Base-by-base conservation (phyloP, 2,797 vertebrate genomes). In the Macroramphosus scolopax region DNA sequence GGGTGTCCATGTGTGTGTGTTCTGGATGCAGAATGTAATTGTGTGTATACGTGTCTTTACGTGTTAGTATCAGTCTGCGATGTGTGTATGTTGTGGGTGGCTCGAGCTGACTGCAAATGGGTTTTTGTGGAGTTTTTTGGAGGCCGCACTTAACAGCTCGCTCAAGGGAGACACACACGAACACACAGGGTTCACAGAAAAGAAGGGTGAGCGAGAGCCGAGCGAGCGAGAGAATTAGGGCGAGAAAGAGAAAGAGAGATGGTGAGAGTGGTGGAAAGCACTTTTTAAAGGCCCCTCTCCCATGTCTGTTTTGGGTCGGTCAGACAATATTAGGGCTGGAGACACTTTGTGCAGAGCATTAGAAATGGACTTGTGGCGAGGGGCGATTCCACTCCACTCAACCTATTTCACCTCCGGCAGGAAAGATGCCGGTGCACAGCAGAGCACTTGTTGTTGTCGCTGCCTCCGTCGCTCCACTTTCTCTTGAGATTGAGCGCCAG, bases 61-160 rank as follows among this genome's bases (percentile, higher is more conserved):
- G 13, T 61, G 81, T 75, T 67, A 75, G 80, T 82, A 76, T 84
- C 68, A 83, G 58, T 61, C 61, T 80, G 72, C 61, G 30, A 55
- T 68, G 57, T 65, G 42, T 64, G 45, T 47, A 40, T 33, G 33
- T 77, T 74, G 81, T 79, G 82, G 43, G 43, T 31, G 72, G 65
- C 73, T 80, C 47, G 64, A 65, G 78, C 84, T 78, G 73, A 62
- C 87, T 83, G 85, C 81, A 87, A 87, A 87, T 81, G 81, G 79
- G 68, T 83, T 89, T 90, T 77, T 87, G 84, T 89, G 76, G 81
- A 75, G 73, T 69, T 82, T 88, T 87, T 83, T 78, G 85, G 75
- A 88, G 82, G 63, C 78, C 71, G 89, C 89, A 89, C 88, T 90
- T 78, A 88, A 84, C 77, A 72, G 77, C 68, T 84, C 72, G 75